A percentile compares a stretch with the other conserved stretches of the same genome.
These are phyloP conservation scores for Volucella zonaria DNA, from an alignment of 2,888 invertebrate genomes.

Conservation along the genomic window DNA sequence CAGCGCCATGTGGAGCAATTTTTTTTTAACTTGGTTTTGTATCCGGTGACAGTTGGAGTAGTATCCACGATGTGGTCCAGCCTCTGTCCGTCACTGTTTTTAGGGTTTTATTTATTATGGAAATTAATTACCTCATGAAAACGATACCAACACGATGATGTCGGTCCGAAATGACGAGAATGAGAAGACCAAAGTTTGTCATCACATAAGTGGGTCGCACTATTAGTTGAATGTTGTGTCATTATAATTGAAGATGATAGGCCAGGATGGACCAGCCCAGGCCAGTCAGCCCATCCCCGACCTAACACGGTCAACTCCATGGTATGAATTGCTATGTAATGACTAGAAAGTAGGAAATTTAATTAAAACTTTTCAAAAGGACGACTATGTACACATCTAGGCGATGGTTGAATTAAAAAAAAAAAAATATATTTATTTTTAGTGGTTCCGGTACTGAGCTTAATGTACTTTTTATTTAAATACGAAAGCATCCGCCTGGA, in stretches of 20 bases:
- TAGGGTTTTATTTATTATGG: constrained; percentile 68
- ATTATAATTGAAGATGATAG: constrained; percentile 64
- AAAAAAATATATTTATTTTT: constrained; percentile 17
- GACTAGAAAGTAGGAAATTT: constrained; percentile 56
- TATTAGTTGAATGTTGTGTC: constrained; percentile 72
- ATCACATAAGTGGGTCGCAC: constrained; percentile 70
- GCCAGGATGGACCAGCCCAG: not conserved
- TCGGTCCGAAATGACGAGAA: constrained; percentile 20
- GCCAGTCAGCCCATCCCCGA: no score
- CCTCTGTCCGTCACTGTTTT: constrained; percentile 22
- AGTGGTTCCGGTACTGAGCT: constrained; percentile 44
- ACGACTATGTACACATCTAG: constrained; percentile 23
- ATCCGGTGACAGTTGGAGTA: constrained; percentile 44
- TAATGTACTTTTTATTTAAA: constrained; percentile 67
- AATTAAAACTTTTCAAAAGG: constrained; percentile 68
- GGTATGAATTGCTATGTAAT: no score
- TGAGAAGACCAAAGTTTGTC: constrained; percentile 62
- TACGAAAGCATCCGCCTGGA: constrained; percentile 28
- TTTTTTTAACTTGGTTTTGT: constrained; percentile 13
- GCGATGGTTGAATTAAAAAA: constrained; percentile 13
- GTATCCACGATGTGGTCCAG: not conserved
- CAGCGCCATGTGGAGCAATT: not conserved
- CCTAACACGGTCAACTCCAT: no score
- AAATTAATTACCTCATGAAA: constrained; percentile 73
- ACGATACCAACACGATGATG: constrained; percentile 48